Base-by-base conservation (phyloP, 2,797 vertebrate species). In the Helarctos malayanus region DNA sequence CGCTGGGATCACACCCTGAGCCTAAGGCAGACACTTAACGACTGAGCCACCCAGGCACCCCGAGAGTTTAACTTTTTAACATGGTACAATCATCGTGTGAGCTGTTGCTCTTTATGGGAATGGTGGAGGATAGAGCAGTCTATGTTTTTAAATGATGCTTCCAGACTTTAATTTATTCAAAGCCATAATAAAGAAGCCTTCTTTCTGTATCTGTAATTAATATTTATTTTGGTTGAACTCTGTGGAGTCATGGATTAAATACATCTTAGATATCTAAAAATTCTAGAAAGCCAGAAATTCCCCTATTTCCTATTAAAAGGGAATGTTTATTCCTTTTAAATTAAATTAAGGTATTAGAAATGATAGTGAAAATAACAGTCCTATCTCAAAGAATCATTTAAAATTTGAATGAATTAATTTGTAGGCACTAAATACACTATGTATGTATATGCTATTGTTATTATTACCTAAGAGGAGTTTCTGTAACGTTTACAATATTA, bases 371-470 rank as follows among this genome's bases (percentile, higher is more conserved):
- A 89, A 75, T 94, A 94, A 86, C 19, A 57, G 19, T 27, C 38
- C 7, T 78, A 78, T 41, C 38, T 93, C 68, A 93, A 90, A 85
- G 7, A 85, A 92, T 91, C 84, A 91, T 35, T 92, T 82, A n/a
- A 84, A 80, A 68, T 68, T 45, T 85, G 85, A 35, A 56, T 65
- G 29, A 92, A 83, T 80, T 81, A 41, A 91, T 59, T 59, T 59
- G 54, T 71, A 49, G 29, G 2, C 25, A 68, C 41, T 57, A 3
- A 25, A 25, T 25, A 25, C 35, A 71, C 38, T 41, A 15, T 47
- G n/a, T 65, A 73, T 38, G 11, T n/a, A 89, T 92, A 59, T 65
- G 8, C 18, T 81, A 15, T 47, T 59, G 56, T 47, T 82, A 91
- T 78, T 88, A 54, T 65, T 61, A 79, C 5, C 47, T 63, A 81